Evolutionary conservation across 2,888 invertebrate genomes (phyloP), one percentile per base, ranked within the genome.

Genomic region (Ptychoptera contaminata): DNA sequence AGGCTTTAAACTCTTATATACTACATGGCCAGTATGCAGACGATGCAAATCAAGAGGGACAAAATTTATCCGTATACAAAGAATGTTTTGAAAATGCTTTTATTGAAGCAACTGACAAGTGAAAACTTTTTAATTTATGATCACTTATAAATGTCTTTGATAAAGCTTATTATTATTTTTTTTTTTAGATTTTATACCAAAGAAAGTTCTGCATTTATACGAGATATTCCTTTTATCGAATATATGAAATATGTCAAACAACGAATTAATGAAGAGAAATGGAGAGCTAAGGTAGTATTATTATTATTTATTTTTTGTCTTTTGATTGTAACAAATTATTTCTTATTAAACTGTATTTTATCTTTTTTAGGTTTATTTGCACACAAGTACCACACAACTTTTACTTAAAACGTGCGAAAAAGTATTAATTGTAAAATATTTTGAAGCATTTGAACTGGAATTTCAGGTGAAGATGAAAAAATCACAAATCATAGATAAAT

Each of bases 231-330:
- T 0, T 91, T 98, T 47, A 94, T 97, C 0, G 97, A 98, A 60
- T 98, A 98, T 59, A 90, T 98, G 90, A 94, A 96, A 63, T 66
- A 91, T 81, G 94, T 93, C 2, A 97, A 97, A 58, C 85, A 87
- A 56, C 77, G 97, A 44, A 69, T 98, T 41, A 74, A 82, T 49
- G 98, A 98, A 61, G 98, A 98, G 60, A 82, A 91, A 60, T 79
- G 83, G 50, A 77, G 98, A 32, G 96, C 97, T 16, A 58, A 57
- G 45, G 44, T 40, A 16, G 29, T 37, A n/a, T 11, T 32, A 37
- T 23, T 5, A 23, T 23, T 7, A 23, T 23, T 5, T 11, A n/a
- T n/a, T n/a, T 16, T n/a, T n/a, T n/a, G n/a, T n/a, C n/a, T n/a
- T n/a, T n/a, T n/a, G n/a, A n/a, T n/a, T n/a, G n/a, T n/a, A n/a